These are phyloP conservation scores for Galeruca laticollis DNA, from an alignment of 2,888 invertebrate species.

Conservation along the genomic window DNA sequence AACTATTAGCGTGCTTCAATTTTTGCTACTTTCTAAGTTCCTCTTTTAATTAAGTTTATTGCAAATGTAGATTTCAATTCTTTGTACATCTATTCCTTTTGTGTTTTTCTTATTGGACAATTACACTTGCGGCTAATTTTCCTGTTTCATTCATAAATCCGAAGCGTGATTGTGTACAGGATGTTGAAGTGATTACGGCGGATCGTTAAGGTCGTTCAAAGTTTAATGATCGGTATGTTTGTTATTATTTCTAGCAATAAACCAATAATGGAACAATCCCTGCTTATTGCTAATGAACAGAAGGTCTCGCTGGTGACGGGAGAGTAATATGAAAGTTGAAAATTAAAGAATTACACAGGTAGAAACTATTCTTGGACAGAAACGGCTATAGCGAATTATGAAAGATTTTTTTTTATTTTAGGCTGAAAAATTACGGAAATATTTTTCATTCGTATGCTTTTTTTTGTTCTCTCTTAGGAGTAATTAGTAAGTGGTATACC, in stretches of 20 bases:
- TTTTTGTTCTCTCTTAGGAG: no score
- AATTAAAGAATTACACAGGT: not conserved
- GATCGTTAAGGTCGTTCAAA: constrained; percentile 7
- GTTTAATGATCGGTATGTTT: constrained; percentile 8
- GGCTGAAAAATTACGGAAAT: no score
- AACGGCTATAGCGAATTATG: no score
- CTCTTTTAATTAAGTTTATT: no score
- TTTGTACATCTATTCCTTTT: constrained; percentile 17
- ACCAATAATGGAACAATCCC: not conserved
- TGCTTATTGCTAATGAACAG: not conserved
- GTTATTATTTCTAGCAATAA: not conserved
- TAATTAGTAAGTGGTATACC: no score
- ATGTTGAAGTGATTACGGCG: constrained; percentile 5
- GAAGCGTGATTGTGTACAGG: constrained; percentile 17
- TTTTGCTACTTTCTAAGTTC: no score
- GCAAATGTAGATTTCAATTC: not conserved
- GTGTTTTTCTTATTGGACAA: constrained; percentile 17
- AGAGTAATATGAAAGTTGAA: not conserved
- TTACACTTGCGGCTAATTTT: constrained; percentile 20
- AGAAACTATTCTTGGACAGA: no score
- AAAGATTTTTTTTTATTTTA: no score
- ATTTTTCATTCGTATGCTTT: no score
- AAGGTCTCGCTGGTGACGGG: not conserved
- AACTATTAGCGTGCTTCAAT: no score
- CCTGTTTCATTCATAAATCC: constrained; percentile 36